A percentile compares a stretch with the other conserved stretches of the same genome.
Conservation (phyloP, 2,888 invertebrate species). For the Hypomecis atomaria region DNA sequence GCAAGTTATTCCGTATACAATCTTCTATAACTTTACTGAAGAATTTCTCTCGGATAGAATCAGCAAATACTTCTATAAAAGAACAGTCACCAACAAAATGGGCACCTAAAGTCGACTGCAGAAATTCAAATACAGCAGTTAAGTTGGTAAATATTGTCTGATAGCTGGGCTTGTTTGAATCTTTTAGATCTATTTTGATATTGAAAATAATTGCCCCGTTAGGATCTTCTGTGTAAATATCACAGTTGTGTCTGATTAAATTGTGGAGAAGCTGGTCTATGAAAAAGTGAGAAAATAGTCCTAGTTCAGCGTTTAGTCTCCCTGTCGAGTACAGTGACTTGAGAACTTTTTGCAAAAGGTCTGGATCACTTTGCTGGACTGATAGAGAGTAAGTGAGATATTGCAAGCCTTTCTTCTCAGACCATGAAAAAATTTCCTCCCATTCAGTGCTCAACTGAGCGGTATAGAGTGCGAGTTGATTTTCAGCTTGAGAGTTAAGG, state of each 20-base stretch:
- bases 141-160: conserved; percentile 77
- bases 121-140: conserved; percentile 77
- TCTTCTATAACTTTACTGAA: conserved; percentile 77
- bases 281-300: conserved; percentile 76
- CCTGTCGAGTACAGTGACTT: conserved; percentile 70
- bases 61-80: conserved; percentile 74
- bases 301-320: conserved; percentile 72
- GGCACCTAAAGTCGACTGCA: conserved; percentile 73
- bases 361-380: conserved; percentile 73
- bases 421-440: conserved; percentile 77
- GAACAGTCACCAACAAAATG: conserved; percentile 69
- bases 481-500: conserved; percentile 67
- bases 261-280: conserved; percentile 70
- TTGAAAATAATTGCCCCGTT: conserved; percentile 75
- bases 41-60: conserved; percentile 69
- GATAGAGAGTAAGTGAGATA: conserved; percentile 69
- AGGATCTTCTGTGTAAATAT: conserved; percentile 75
- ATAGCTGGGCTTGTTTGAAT: conserved; percentile 66
- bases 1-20: conserved; percentile 72
- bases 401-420: conserved; percentile 66
- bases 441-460: conserved; percentile 76
- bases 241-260: conserved; percentile 74
- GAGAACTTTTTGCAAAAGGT: conserved; percentile 69
- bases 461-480: conserved; percentile 69
- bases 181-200: conserved; percentile 70